These are phyloP conservation scores for Heterocephalus glaber DNA, from an alignment of 2,113 vertebrate species.

Conservation along the genomic window DNA sequence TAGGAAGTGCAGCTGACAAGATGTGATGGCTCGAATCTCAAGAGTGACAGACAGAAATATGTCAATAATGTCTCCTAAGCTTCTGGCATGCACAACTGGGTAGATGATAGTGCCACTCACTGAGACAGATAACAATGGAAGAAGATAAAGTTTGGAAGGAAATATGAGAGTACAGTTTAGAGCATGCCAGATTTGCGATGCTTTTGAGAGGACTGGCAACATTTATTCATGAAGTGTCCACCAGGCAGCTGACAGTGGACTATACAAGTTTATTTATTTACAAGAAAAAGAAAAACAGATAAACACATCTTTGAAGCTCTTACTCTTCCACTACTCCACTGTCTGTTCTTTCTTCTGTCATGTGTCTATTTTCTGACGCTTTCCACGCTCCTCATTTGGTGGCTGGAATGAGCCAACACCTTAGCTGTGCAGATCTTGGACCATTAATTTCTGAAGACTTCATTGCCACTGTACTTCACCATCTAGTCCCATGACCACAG, in stretches of 20 bases:
- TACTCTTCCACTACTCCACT: background rate
- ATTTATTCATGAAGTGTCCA: background rate
- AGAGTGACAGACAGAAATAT: background rate
- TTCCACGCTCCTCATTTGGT: background rate
- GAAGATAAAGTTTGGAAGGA: constrained; percentile 1
- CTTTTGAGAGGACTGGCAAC: background rate
- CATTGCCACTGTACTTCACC: background rate
- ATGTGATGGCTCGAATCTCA: background rate
- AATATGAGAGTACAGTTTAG: background rate
- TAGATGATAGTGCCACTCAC: background rate
- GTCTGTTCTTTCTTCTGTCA: background rate
- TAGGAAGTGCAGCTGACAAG: background rate
- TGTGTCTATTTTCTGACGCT: background rate
- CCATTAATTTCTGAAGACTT: constrained; percentile 34
- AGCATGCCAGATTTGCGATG: background rate
- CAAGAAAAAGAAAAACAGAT: background rate
- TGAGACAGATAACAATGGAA: background rate
- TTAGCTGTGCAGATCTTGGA: background rate
- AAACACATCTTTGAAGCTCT: background rate
- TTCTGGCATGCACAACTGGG: background rate
- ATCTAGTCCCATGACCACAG: background rate
- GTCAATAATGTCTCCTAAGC: background rate
- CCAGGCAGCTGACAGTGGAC: background rate
- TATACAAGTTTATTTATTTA: background rate
- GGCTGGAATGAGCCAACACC: background rate